Evolutionary conservation across 2,113 vertebrate genomes (phyloP), one percentile per base, ranked within the genome.

Genomic region (Aepyceros melampus): DNA sequence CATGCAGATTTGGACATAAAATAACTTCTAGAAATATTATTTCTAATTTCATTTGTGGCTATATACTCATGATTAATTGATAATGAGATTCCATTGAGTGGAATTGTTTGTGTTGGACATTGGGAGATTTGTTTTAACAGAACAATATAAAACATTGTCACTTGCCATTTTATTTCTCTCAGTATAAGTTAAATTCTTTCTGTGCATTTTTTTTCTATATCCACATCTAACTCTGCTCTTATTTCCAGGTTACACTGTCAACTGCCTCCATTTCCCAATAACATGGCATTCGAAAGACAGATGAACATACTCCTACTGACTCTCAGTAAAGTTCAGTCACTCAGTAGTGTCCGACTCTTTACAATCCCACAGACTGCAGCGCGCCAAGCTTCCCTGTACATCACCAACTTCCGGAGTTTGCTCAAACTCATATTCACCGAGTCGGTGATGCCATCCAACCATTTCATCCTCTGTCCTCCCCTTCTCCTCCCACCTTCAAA

Each of bases 11-110:
- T 56, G 84, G 45, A 89, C n/a, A 29, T 93, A 60, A 89, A 58
- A 64, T 90, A 92, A 4, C 60, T 89, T 90, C n/a, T 67, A 92
- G 64, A 87, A 95, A 87, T 95, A 89, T 67, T 89, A 60, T 91
- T 96, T 96, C 76, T 87, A 67, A 97, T 94, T 55, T 96, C 51
- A 89, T 96, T 94, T 97, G n/a, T 89, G 83, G 79, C n/a, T 84
- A 53, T 43, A 92, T 74, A 62, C 8, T 51, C 60, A 85, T 81
- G 36, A 94, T 91, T 62, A 96, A 81, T 84, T 89, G 47, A 51
- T 96, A 95, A 87, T 94, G 89, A 88, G 47, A 87, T 96, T 94
- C 91, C 2, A 67, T 53, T 53, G 49, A 91, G 95, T 90, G 81
- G 9, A 95, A 95, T 84, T 95, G 14, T 93, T 96, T 89, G 45